Evolutionary conservation across 1,140 invertebrate species (phyloP).

Genomic region (Dendroctonus ponderosae): DNA sequence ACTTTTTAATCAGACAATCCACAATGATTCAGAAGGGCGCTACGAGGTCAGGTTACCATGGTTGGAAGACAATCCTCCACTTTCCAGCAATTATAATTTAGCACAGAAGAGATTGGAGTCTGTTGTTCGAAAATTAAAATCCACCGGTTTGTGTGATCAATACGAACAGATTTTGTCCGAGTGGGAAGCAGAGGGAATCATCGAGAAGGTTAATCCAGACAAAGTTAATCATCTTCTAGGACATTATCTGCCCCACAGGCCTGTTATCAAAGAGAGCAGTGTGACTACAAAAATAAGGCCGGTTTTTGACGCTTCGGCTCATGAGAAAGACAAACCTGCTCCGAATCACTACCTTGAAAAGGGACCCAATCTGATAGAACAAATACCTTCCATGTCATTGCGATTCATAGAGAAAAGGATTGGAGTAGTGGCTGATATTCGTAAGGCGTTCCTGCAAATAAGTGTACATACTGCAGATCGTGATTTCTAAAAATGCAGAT

Average conservation of each 20-base stretch:
- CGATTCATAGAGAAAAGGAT: too few relatives aligned
- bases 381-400: too few relatives aligned
- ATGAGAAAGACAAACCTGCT: too few relatives aligned
- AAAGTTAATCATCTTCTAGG: constrained; percentile 2
- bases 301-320: too few relatives aligned
- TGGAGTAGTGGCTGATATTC: too few relatives aligned
- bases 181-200: constrained; percentile 36
- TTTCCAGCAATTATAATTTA: constrained; percentile 3
- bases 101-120: constrained; percentile 24
- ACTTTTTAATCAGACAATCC: constrained; percentile 18
- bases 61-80: not conserved
- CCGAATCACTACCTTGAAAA: too few relatives aligned
- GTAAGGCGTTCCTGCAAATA: too few relatives aligned
- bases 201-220: constrained; percentile 20
- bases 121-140: constrained; percentile 19
- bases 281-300: too few relatives aligned
- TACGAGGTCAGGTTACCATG: constrained; percentile 20
- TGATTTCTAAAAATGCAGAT: too few relatives aligned
- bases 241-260: constrained; percentile 37
- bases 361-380: too few relatives aligned
- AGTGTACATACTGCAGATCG: too few relatives aligned
- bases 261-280: too few relatives aligned
- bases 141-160: not conserved
- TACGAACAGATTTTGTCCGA: constrained; percentile 30
- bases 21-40: constrained; percentile 9